phyloP scores from a whole-genome alignment of 2,113 vertebrate genomes.

The Telmatochromis sp. region DNA sequence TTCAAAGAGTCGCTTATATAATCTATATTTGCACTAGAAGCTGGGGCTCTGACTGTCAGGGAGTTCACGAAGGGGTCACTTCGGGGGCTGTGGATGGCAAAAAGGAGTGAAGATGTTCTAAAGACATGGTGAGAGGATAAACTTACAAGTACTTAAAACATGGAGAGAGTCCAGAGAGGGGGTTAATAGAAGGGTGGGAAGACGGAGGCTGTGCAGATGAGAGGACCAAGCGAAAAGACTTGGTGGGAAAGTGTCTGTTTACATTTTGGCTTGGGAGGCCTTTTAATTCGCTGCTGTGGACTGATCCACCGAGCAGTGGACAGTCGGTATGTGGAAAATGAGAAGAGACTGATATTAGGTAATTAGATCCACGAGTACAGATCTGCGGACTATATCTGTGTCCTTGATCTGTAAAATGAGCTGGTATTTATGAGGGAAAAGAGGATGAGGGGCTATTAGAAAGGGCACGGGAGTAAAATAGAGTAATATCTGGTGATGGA shows the following conservation, averaged over 20 bases:
- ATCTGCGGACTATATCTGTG: background rate
- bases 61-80: background rate
- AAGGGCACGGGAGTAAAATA: background rate
- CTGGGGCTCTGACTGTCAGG: background rate
- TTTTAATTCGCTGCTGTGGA: background rate
- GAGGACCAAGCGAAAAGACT: background rate
- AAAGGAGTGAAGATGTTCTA: background rate
- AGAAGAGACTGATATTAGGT: background rate
- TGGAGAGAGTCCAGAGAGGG: background rate
- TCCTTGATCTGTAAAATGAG: background rate
- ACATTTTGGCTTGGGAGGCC: slow-evolving; percentile 2
- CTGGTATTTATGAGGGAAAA: background rate
- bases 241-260: slow-evolving; percentile 36
- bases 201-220: background rate
- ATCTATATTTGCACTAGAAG: background rate
- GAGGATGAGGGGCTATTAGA: background rate
- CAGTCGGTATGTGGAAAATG: background rate
- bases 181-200: background rate
- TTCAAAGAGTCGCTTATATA: background rate
- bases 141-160: background rate
- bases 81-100: background rate
- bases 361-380: background rate
- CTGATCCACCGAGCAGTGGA: background rate
- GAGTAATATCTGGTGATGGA: background rate
- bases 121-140: background rate